Base-by-base conservation (phyloP, 2,888 invertebrate species). In the Apoda limacodes region DNA sequence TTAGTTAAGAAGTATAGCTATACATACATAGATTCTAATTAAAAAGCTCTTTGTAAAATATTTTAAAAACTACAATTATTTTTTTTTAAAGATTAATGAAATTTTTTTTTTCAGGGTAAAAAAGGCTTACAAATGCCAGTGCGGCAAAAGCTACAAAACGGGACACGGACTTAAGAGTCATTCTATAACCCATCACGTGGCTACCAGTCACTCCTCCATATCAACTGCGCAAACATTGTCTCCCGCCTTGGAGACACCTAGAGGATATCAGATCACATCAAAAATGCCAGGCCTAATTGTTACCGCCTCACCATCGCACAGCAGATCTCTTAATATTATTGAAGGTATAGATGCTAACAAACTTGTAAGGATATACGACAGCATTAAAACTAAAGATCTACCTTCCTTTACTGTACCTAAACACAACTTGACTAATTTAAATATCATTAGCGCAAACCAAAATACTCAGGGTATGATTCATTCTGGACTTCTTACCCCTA, bases 141-240 rank as follows among this genome's bases (percentile, higher is more conserved):
- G 93, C 80, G 91, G 91, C 52, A 93, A 92, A 82, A 90, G 87
- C 63, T 93, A 93, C 81, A 90, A 90, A 75, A 90, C 91, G 41
- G 83, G 87, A 28, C 88, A 89, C 66, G 90, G 91, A 35, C 82
- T 93, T 53, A 89, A 89, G 59, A 87, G 84, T 52, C 92, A 93
- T 63, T 84, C 87, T 2, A 55, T 63, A 37, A 40, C 62, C 0
- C 67, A 70, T 28, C 74, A 72, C 48, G 55, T 63, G 13, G 56
- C 48, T 23, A 43, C 45, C 2, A 44, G 45, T 35, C 49, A 40
- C 31, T 40, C 50, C 3, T 42, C 48, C 30, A 20, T 42, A n/a
- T 12, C 40, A 4, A 34, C 43, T n/a, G n/a, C n/a, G n/a, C n/a
- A n/a, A n/a, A n/a, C n/a, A n/a, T n/a, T n/a, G n/a, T 34, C 25